Percentiles rank a stretch among this genome's conserved stretches.
Evolutionary conservation across 2,113 vertebrate genomes (phyloP).

Genomic region (Daubentonia madagascariensis): DNA sequence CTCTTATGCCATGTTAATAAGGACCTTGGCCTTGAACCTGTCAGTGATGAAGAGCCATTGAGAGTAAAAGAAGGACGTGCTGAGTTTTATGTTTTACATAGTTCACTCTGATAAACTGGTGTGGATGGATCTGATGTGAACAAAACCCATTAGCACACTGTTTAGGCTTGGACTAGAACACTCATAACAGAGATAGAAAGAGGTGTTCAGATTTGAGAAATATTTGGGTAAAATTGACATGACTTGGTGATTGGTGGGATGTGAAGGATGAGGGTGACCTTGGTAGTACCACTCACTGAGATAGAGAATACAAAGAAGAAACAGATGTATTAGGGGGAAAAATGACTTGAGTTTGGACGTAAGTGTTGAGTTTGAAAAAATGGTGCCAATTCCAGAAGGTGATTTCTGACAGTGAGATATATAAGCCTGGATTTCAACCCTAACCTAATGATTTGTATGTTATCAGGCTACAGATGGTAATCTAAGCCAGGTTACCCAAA

Average conservation of each 20-base stretch:
- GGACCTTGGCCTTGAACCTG: neutral
- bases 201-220: neutral
- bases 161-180: neutral
- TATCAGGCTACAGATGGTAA: neutral
- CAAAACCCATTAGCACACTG: neutral
- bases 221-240: neutral
- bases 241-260: neutral
- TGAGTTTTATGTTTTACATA: neutral
- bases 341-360: neutral
- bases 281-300: neutral
- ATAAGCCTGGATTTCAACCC: neutral
- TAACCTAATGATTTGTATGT: neutral
- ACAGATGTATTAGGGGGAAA: neutral
- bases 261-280: neutral
- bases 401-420: neutral
- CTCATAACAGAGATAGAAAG: neutral
- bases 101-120: neutral
- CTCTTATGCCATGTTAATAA: neutral
- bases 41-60: too few relatives aligned
- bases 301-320: neutral
- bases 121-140: neutral
- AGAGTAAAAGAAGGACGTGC: neutral
- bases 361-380: neutral
- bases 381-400: neutral
- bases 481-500: neutral